These are phyloP conservation scores for Cynoglossus semilaevis DNA, from an alignment of 2,113 vertebrate genomes.

Conservation along the genomic window DNA sequence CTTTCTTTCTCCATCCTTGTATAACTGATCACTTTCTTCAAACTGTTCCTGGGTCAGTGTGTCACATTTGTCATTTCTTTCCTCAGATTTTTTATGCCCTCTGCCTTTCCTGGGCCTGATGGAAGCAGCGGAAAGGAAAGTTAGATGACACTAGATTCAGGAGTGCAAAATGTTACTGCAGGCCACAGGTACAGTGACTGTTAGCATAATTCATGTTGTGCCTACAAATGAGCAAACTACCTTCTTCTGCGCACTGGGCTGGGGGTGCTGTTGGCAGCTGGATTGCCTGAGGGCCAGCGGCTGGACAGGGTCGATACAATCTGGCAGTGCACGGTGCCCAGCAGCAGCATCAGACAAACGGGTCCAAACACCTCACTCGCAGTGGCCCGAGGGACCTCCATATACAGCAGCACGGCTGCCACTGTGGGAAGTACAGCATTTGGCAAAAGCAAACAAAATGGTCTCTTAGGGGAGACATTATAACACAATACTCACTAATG, in stretches of 20 bases:
- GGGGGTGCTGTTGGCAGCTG: conserved; percentile 61
- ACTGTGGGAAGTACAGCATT: conserved; percentile 75
- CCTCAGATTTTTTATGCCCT: conserved; percentile 61
- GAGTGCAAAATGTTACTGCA: not conserved
- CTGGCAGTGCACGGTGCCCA: conserved; percentile 98
- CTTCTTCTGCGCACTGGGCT: conserved; percentile 84
- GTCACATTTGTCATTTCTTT: conserved; percentile 45
- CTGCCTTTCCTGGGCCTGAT: conserved; percentile 73
- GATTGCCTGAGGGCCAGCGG: conserved; percentile 67
- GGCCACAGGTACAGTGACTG: not conserved
- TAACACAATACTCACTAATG: conserved; percentile 42
- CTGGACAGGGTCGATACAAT: conserved; percentile 92
- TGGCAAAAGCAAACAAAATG: conserved; percentile 40
- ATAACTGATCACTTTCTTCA: conserved; percentile 55
- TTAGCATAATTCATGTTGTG: conserved; percentile 17
- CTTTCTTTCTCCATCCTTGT: conserved; percentile 54
- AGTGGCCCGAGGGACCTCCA: conserved; percentile 83
- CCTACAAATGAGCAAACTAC: conserved; percentile 69
- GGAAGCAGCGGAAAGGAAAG: conserved; percentile 9
- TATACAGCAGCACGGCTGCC: conserved; percentile 81
- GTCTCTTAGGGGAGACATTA: conserved; percentile 46
- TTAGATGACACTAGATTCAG: not conserved
- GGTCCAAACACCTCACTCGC: conserved; percentile 89
- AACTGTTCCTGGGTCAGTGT: conserved; percentile 40
- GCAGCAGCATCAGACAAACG: conserved; percentile 93